Conservation (phyloP, 2,797 vertebrate species). For the Malacoraja senta region DNA sequence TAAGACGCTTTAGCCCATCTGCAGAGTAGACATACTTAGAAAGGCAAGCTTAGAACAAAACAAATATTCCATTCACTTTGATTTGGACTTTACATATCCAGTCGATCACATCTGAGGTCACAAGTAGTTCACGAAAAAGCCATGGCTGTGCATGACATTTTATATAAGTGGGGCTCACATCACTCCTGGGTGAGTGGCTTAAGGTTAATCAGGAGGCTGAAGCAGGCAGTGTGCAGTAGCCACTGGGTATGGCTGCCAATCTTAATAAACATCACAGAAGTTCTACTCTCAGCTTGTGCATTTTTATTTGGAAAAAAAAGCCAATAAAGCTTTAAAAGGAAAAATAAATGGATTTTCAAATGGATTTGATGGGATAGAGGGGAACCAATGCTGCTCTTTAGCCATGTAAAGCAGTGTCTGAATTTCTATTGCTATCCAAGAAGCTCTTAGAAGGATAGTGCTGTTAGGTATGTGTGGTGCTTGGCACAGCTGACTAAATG, state of each 20-base stretch:
- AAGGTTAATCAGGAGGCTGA: not conserved
- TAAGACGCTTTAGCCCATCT: not conserved
- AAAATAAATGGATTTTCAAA: not conserved
- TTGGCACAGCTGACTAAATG: not conserved
- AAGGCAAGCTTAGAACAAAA: not conserved
- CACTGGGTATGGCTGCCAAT: not conserved
- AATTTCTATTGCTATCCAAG: not conserved
- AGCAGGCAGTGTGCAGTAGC: not conserved
- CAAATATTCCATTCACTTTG: not conserved
- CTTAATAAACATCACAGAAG: conserved; percentile 3
- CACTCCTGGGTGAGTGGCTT: not conserved
- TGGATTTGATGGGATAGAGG: not conserved
- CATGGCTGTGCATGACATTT: not conserved
- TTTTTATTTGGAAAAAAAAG: not conserved
- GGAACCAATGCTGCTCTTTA: conserved; percentile 20
- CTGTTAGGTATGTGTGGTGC: not conserved
- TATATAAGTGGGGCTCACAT: not conserved
- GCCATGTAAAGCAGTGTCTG: not conserved
- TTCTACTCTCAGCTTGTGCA: not conserved
- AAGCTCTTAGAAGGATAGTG: not conserved
- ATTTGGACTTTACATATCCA: not conserved
- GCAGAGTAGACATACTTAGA: not conserved
- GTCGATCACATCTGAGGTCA: not conserved
- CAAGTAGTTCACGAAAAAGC: not conserved
- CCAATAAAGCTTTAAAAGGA: not conserved